A percentile compares a stretch with the other conserved stretches of the same genome.
Conservation (phyloP, 2,113 vertebrate species). For the Tringa solitaria region DNA sequence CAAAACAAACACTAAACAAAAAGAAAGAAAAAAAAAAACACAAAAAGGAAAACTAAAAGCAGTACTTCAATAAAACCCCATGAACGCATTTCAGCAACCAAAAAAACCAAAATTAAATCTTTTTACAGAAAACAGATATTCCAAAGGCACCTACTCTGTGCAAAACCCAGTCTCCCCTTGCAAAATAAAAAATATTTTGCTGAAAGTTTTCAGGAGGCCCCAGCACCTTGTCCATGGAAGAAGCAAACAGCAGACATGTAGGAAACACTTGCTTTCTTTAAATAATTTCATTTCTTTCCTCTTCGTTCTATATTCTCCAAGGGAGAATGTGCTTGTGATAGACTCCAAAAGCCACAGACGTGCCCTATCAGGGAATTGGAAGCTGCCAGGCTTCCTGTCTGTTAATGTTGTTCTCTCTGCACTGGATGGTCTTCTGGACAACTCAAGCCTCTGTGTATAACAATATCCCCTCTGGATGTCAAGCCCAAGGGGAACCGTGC, state of each 20-base stretch:
- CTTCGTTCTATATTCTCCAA: background rate
- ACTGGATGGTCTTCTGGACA: background rate
- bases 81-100: background rate
- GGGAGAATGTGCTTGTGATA: background rate
- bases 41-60: background rate
- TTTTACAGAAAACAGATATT: background rate
- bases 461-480: background rate
- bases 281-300: background rate
- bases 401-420: background rate
- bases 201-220: background rate
- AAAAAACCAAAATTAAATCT: background rate
- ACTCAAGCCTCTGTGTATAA: background rate
- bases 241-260: background rate
- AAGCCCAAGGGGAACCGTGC: background rate
- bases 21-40: too few species aligned
- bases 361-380: background rate
- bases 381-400: slow-evolving; percentile 8
- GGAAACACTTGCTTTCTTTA: slow-evolving; percentile 3
- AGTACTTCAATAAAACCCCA: background rate
- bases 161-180: background rate
- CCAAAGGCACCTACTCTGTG: background rate
- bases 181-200: background rate
- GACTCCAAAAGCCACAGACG: background rate
- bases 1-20: too few species aligned
- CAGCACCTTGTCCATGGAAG: background rate